A percentile compares a stretch with the other conserved stretches of the same genome.
Conservation (phyloP, 2,797 vertebrate genomes). For the Arctocebus calabarensis region DNA sequence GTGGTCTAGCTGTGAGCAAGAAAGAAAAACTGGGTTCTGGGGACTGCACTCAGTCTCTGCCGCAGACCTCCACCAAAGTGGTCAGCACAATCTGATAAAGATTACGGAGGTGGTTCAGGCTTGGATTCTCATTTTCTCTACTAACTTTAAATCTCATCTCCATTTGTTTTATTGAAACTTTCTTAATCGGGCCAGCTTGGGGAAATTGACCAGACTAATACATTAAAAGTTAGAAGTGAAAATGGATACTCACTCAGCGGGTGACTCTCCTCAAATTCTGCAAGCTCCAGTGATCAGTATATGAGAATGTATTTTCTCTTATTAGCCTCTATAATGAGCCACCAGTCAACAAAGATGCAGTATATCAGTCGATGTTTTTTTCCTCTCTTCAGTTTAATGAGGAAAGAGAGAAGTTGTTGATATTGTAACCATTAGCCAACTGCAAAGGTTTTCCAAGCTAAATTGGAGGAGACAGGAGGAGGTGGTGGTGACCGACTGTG, state of each 20-base stretch:
- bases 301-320: conserved; percentile 62
- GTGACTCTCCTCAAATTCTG: conserved; percentile 58
- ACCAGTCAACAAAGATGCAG: conserved; percentile 66
- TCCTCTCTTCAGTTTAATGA: conserved; percentile 57
- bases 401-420: conserved; percentile 47
- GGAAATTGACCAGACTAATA: conserved; percentile 68
- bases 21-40: background rate
- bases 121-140: conserved; percentile 48
- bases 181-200: conserved; percentile 54
- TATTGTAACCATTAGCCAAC: conserved; percentile 37
- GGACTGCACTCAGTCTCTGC: background rate
- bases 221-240: conserved; percentile 62
- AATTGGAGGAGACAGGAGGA: conserved; percentile 61
- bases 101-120: background rate
- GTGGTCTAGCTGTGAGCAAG: background rate
- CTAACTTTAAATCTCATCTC: conserved; percentile 59
- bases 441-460: conserved; percentile 53
- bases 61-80: background rate
- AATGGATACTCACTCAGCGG: conserved; percentile 74
- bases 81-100: background rate
- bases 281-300: conserved; percentile 57
- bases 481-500: background rate
- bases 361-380: background rate
- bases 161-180: conserved; percentile 76
- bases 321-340: conserved; percentile 75